phyloP scores from a whole-genome alignment of 2,113 vertebrate genomes.

The Morone chrysops region DNA sequence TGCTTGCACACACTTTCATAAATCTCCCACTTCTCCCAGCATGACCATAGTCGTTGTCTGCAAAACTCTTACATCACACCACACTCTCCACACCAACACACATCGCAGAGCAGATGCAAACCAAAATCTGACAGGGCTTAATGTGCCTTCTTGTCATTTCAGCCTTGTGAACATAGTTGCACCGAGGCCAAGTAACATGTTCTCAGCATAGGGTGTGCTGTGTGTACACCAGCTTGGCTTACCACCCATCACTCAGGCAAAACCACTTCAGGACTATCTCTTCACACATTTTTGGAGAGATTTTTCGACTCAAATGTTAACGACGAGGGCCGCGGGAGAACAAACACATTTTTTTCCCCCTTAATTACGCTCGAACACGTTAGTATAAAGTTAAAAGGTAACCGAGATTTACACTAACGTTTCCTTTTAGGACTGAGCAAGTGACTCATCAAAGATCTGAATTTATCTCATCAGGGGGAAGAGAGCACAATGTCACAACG shows the following conservation, averaged over 20 bases:
- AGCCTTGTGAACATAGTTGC: conserved; percentile 62
- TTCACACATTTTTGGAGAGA: conserved; percentile 21
- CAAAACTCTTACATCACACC: conserved; percentile 44
- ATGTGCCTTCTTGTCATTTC: conserved; percentile 55
- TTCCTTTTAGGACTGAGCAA: conserved; percentile 2
- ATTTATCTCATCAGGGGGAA: conserved; percentile 17
- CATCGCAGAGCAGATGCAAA: conserved; percentile 30
- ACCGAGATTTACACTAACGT: background rate
- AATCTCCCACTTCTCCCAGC: conserved; percentile 40
- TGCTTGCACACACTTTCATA: conserved; percentile 36
- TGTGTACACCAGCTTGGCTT: conserved; percentile 58
- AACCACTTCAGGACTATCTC: conserved; percentile 52
- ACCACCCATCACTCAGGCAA: conserved; percentile 62
- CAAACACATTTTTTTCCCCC: background rate
- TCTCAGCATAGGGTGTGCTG: conserved; percentile 65
- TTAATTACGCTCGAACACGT: background rate
- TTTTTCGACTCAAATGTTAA: conserved; percentile 40
- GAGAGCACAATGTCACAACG: background rate
- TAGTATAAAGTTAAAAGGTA: background rate
- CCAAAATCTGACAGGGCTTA: conserved; percentile 54
- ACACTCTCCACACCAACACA: conserved; percentile 17
- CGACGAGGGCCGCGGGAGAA: background rate
- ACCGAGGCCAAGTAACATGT: conserved; percentile 63
- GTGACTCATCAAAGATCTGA: conserved; percentile 18
- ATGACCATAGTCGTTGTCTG: conserved; percentile 21